A percentile compares a stretch with the other conserved stretches of the same genome.
Evolutionary conservation across 2,888 invertebrate genomes (phyloP).

Genomic region (Ernsta delagoae): DNA sequence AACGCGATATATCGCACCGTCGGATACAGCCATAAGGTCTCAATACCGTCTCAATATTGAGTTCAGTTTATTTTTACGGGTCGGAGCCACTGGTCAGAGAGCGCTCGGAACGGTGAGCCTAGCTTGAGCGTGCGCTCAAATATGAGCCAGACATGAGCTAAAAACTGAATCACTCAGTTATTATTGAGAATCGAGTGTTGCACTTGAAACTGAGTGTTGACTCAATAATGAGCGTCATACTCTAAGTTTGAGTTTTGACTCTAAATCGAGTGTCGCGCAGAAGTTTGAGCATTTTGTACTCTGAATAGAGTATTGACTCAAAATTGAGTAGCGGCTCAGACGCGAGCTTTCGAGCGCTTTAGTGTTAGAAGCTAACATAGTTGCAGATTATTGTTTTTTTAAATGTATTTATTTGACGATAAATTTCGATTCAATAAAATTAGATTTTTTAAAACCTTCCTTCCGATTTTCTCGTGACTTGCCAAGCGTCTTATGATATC

Average conservation of each 20-base stretch:
- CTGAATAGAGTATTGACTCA: constrained; percentile 23
- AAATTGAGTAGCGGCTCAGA: constrained; percentile 24
- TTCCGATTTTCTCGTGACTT: constrained; percentile 52
- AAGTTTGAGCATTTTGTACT: too few species aligned
- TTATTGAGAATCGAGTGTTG: not conserved
- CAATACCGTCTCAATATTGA: too few species aligned
- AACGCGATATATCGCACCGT: too few species aligned
- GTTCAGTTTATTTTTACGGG: too few species aligned
- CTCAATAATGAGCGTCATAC: constrained; percentile 31
- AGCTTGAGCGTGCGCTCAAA: constrained; percentile 19
- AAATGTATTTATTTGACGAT: constrained; percentile 47
- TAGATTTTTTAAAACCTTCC: constrained; percentile 12
- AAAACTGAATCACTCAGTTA: not conserved
- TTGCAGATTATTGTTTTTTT: constrained; percentile 34
- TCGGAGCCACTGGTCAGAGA: constrained; percentile 9
- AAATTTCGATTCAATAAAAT: constrained; percentile 37
- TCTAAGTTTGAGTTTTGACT: constrained; percentile 11
- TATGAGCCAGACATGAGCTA: constrained; percentile 6
- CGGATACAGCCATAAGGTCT: too few species aligned
- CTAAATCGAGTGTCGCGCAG: constrained; percentile 10
- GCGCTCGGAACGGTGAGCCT: constrained; percentile 15
- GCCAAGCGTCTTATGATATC: constrained; percentile 63
- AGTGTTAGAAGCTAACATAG: constrained; percentile 40
- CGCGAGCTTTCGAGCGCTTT: constrained; percentile 29
- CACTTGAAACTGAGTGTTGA: constrained; percentile 9